Evolutionary conservation across 1,140 invertebrate genomes (phyloP).

Genomic region (Parapsyche elsis): DNA sequence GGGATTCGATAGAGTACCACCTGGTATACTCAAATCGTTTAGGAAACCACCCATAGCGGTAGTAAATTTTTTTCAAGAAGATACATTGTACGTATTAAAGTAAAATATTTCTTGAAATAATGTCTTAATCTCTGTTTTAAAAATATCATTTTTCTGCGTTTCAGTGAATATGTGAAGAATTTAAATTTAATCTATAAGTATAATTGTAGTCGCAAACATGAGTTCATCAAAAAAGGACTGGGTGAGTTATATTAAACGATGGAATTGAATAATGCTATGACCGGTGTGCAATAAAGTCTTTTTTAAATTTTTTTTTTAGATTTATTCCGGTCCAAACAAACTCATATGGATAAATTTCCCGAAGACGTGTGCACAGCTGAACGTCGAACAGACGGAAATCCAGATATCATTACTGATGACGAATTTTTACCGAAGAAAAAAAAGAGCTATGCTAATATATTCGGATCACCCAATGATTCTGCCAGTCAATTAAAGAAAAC

Average conservation of each 20-base stretch:
- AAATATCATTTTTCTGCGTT: conserved; percentile 60
- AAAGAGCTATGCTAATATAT: conserved; percentile 68
- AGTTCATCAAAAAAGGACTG: conserved; percentile 82
- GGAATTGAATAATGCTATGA: not conserved
- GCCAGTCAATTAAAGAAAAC: conserved; percentile 56
- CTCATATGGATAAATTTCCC: conserved; percentile 80
- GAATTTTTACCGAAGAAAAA: conserved; percentile 73
- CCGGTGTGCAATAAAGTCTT: not conserved
- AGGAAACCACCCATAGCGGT: conserved; percentile 78
- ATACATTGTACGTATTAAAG: conserved; percentile 72
- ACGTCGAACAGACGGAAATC: conserved; percentile 73
- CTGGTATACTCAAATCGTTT: conserved; percentile 72
- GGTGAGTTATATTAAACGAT: conserved; percentile 68
- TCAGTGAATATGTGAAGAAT: conserved; percentile 82
- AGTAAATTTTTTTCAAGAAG: conserved; percentile 86
- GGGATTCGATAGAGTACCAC: conserved; percentile 70
- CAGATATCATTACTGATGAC: conserved; percentile 71
- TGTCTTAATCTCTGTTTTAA: not conserved
- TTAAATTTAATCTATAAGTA: conserved; percentile 78
- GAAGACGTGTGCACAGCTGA: conserved; percentile 77
- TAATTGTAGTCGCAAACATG: conserved; percentile 79
- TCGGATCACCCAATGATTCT: conserved; percentile 66
- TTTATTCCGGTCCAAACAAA: conserved; percentile 70
- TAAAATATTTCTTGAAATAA: conserved; percentile 29
- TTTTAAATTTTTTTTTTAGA: conserved; percentile 64